Evolutionary conservation across 2,113 vertebrate genomes (phyloP), one percentile per base, ranked within the genome.

Genomic region (Miniopterus natalensis): DNA sequence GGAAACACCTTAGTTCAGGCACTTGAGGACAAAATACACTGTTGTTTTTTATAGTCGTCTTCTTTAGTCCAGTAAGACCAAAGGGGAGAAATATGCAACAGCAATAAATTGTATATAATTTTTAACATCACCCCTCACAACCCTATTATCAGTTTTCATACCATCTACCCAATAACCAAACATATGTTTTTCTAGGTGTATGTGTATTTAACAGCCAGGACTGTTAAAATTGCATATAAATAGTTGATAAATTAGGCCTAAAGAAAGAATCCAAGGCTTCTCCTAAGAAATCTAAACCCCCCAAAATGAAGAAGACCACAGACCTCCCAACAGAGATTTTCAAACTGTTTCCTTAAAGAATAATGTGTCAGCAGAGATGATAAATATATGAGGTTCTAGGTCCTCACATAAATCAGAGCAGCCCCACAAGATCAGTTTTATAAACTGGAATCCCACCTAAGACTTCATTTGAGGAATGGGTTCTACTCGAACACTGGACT

Each of bases 281-380:
- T 79, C 25, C 40, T 71, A 88, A 95, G 87, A 97, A 92, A 81
- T 13, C 36, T 29, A 84, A 89, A 51, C 18, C 1, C n/a, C 14
- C 2, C 21, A 85, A 89, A 91, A 77, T 66, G 10, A 68, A 73
- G 79, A 68, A 53, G 55, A 9, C 12, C 71, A 91, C 14, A 74
- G 57, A 51, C 12, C 59, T 93, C 91, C 27, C 77, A 90, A 73
- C 0, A 63, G 70, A 55, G 23, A 84, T 42, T 85, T 77, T 86
- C 18, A 71, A 91, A 85, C 9, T 51, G 36, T 65, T 68, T 61
- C 25, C 77, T 70, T 71, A 88, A 90, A 81, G 78, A n/a, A 90
- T 6, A 80, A 73, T 55, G 8, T 40, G 51, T 55, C n/a, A 78
- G 27, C 25, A 83, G 17, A 84, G 20, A 90, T 68, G 10, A 88